phyloP scores from a whole-genome alignment of 2,113 vertebrate species.

The Empidonax traillii region DNA sequence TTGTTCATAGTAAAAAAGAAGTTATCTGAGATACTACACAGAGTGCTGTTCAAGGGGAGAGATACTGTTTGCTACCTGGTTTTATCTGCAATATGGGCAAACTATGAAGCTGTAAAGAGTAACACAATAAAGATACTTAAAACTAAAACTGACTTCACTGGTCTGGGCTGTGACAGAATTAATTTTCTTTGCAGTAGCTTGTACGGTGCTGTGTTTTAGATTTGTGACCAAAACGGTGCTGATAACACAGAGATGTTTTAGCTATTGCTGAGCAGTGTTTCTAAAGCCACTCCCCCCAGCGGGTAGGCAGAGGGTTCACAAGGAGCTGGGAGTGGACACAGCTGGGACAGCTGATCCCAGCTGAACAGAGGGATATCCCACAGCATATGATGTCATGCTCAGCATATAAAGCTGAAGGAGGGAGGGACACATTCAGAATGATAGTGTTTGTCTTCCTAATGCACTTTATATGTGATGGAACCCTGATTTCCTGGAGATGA shows the following conservation, averaged over 20 bases:
- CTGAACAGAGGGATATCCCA: neutral
- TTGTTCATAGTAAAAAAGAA: neutral
- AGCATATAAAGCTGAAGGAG: neutral
- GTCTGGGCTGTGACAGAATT: neutral
- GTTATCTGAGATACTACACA: neutral
- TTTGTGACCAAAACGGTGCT: neutral
- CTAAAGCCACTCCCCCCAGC: neutral
- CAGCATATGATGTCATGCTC: neutral
- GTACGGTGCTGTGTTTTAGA: neutral
- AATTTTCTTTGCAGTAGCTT: neutral
- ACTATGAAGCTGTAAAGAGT: neutral
- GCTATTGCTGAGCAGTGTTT: neutral
- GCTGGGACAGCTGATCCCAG: neutral
- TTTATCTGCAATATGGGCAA: neutral
- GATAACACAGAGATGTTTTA: neutral
- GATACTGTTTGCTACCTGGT: neutral
- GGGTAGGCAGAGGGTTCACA: neutral
- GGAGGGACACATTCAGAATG: neutral
- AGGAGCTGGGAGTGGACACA: neutral
- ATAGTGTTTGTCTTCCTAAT: neutral
- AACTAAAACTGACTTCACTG: neutral
- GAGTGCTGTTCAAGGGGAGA: neutral
- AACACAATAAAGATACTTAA: neutral
- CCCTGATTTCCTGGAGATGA: neutral
- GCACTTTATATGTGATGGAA: fast-evolving